Percentiles rank a stretch among this genome's conserved stretches.
These are phyloP conservation scores for Artemisiospiza belli DNA, from an alignment of 2,113 vertebrate species.

Conservation along the genomic window DNA sequence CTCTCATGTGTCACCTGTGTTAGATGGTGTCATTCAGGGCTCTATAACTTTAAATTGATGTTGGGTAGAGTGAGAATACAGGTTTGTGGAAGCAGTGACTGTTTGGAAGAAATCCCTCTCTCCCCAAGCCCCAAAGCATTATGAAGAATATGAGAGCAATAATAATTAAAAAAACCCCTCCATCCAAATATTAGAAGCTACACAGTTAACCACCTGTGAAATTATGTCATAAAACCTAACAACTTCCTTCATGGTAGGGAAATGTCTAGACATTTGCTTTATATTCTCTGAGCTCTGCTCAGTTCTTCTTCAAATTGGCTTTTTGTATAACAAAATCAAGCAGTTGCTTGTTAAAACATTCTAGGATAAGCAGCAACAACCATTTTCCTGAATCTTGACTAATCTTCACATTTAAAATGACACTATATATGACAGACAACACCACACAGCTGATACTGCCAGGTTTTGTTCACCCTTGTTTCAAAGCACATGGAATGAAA, in stretches of 20 bases:
- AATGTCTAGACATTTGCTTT: not conserved
- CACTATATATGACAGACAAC: not conserved
- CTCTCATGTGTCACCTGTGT: not conserved
- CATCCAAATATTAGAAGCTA: not conserved
- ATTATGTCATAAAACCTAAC: slow-evolving; percentile 5
- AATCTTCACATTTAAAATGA: not conserved
- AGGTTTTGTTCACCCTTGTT: not conserved
- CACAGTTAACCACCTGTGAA: slow-evolving; percentile 9
- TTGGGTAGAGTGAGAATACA: not conserved
- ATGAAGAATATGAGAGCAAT: not conserved
- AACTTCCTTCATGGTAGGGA: not conserved
- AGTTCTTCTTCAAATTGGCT: not conserved
- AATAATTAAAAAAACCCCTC: not conserved
- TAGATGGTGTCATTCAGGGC: not conserved
- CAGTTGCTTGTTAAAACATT: not conserved
- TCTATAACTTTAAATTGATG: not conserved
- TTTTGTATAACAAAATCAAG: not conserved
- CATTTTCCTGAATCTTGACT: not conserved
- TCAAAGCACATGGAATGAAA: not conserved
- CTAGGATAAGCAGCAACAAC: not conserved
- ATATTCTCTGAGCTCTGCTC: not conserved
- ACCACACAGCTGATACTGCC: not conserved
- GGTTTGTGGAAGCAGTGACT: not conserved
- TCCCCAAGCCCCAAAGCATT: not conserved
- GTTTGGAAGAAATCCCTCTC: not conserved